Base-by-base conservation (phyloP, 2,113 vertebrate genomes). In the Crocuta crocuta region DNA sequence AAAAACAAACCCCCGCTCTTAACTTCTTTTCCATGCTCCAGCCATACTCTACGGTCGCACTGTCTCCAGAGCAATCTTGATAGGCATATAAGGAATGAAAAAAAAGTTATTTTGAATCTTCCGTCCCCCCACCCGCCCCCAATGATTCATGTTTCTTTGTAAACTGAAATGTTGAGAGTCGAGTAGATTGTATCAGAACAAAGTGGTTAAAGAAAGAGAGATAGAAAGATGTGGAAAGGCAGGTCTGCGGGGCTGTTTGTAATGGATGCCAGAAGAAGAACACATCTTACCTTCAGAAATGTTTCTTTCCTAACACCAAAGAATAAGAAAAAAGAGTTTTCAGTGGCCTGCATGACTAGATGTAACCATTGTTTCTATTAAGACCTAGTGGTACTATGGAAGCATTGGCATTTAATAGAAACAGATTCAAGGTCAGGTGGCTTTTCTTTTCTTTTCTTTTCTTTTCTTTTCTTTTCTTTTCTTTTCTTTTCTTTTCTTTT, bases 181-280 rank as follows among this genome's bases (percentile, higher is more conserved):
- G 89, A 97, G 86, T 63, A 98, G 97, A 98, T 98, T 61, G 96
- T 97, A 98, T 98, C 97, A 81, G 97, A 95, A 97, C 96, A 97
- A 97, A 97, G 96, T 93, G 95, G 78, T 87, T 97, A 96, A 93
- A 95, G 96, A 91, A 98, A 92, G 98, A 98, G 96, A 98, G 98
- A 98, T 97, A 97, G 98, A 98, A 97, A 98, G 96, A 97, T 81
- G 96, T 96, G 97, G 96, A 76, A 97, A 98, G 95, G 98, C 98
- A 96, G 81, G 89, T 98, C 98, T 98, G 97, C 87, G 88, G 97
- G 96, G 91, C 91, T 17, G 82, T 87, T 35, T 74, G 53, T 98
- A 98, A 98, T 96, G 95, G 98, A 98, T 97, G 98, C 96, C 96
- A 53, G 81, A 92, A 97, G 81, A 92, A 97, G 98, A 98, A 87